Conservation (phyloP, 64 coral and sea anemone genomes). For the Platygyra sinensis region DNA sequence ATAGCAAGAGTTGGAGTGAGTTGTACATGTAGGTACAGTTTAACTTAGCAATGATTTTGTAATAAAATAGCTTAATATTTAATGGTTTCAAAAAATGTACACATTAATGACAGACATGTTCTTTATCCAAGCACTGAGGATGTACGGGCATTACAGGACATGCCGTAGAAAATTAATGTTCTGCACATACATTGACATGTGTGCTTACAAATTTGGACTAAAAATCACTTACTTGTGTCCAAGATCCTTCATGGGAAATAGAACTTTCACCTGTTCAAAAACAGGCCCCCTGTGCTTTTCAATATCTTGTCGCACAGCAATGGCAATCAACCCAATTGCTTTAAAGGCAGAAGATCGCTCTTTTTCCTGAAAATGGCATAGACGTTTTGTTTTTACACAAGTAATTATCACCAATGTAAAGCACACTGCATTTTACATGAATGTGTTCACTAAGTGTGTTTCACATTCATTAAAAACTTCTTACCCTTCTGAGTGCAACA, state of each 20-base stretch:
- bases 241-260: conserved; percentile 90
- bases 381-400: background rate
- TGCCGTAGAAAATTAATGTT: too few species aligned
- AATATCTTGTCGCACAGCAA: conserved; percentile 89
- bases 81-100: background rate
- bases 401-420: background rate
- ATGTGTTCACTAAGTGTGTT: too few species aligned
- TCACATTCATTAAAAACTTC: background rate
- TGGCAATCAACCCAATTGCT: conserved; percentile 86
- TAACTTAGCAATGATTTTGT: too few species aligned
- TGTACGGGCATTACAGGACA: too few species aligned
- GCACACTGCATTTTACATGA: too few species aligned
- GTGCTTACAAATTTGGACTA: background rate
- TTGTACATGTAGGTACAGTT: too few species aligned
- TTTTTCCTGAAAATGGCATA: conserved; percentile 64
- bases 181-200: too few species aligned
- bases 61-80: background rate
- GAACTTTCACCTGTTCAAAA: conserved; percentile 85
- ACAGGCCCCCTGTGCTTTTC: conserved; percentile 68
- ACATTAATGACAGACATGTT: too few species aligned
- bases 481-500: conserved; percentile 82
- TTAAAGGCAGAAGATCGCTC: conserved; percentile 99
- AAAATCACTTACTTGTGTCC: conserved; percentile 83
- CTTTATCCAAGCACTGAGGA: too few species aligned
- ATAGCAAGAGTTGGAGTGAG: background rate